Evolutionary conservation across 2,113 vertebrate species (phyloP).

Genomic region (Thamnaconus septentrionalis): DNA sequence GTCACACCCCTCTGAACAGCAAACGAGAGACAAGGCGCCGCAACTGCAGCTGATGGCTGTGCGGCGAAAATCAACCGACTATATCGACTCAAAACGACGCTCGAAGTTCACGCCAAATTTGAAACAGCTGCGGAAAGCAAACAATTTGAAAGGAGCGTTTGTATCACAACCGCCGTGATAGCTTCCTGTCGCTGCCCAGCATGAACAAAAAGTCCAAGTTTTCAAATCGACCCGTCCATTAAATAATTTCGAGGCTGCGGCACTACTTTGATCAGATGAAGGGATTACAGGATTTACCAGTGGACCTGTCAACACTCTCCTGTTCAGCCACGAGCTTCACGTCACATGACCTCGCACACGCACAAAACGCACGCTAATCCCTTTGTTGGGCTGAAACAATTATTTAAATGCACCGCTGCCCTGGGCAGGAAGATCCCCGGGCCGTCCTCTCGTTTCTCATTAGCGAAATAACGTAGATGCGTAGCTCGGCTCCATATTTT

Average conservation of each 20-base stretch:
- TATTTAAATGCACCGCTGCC: slow-evolving; percentile 77
- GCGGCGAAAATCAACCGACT: background rate
- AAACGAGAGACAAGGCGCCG: background rate
- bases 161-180: no score
- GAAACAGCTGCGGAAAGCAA: no score
- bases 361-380: slow-evolving; percentile 58
- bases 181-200: no score
- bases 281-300: slow-evolving; percentile 75
- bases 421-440: slow-evolving; percentile 47
- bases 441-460: slow-evolving; percentile 63
- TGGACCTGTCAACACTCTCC: slow-evolving; percentile 52
- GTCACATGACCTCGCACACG: slow-evolving; percentile 31
- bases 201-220: slow-evolving; percentile 1
- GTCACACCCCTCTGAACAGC: slow-evolving; percentile 4
- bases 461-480: slow-evolving; percentile 69
- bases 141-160: no score
- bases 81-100: no score
- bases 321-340: slow-evolving; percentile 39
- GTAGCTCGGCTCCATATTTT: slow-evolving; percentile 56
- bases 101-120: no score
- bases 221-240: slow-evolving; percentile 60
- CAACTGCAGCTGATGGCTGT: no score
- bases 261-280: slow-evolving; percentile 77
- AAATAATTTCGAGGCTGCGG: slow-evolving; percentile 76
- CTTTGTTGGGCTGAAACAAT: slow-evolving; percentile 77